phyloP scores from a whole-genome alignment of 2,888 invertebrate species.

The Metalampra italica region DNA sequence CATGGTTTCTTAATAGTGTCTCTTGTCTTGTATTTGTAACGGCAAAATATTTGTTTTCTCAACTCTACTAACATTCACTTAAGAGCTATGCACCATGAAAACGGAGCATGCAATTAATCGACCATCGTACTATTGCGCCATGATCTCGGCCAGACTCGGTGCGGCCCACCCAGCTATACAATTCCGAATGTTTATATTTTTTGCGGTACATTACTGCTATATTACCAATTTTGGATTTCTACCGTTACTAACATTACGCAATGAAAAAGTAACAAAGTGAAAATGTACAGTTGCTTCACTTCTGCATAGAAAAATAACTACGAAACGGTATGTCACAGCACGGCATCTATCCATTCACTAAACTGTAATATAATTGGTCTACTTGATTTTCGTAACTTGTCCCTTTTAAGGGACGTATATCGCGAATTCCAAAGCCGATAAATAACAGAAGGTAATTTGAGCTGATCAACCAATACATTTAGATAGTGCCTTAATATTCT shows the following conservation, averaged over 20 bases:
- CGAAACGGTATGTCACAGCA: conserved; percentile 52
- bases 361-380: conserved; percentile 40
- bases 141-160: conserved; percentile 33
- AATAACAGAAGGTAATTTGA: no score
- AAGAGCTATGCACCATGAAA: conserved; percentile 44
- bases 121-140: conserved; percentile 53
- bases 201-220: conserved; percentile 23
- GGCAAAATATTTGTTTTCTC: conserved; percentile 28
- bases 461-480: no score
- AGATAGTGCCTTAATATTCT: no score
- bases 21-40: conserved; percentile 28
- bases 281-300: background rate
- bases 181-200: conserved; percentile 19
- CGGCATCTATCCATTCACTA: conserved; percentile 45
- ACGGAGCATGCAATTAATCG: conserved; percentile 57
- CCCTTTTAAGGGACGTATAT: conserved; percentile 17
- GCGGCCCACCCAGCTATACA: conserved; percentile 24
- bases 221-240: background rate
- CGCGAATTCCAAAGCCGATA: no score
- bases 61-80: conserved; percentile 31
- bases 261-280: conserved; percentile 19
- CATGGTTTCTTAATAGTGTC: conserved; percentile 26
- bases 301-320: conserved; percentile 46
- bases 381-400: conserved; percentile 44
- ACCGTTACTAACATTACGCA: conserved; percentile 17